Evolutionary conservation across 2,113 vertebrate genomes (phyloP).

Genomic region (Tautogolabrus adspersus): DNA sequence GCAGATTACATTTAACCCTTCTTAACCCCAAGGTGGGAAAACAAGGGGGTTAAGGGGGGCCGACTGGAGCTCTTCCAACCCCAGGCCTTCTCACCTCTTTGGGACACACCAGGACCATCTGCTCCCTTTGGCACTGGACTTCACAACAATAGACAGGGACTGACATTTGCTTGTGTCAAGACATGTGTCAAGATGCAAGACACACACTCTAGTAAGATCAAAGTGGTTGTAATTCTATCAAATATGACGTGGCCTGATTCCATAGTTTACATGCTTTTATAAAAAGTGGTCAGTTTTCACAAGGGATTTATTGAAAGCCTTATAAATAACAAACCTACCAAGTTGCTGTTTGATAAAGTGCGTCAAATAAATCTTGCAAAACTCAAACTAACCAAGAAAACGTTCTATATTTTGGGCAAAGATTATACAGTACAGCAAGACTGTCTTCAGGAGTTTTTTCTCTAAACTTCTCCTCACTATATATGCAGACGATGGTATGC

Average conservation of each 20-base stretch:
- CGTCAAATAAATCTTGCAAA: background rate
- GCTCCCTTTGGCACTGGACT: slow-evolving; percentile 52
- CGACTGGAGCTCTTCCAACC: slow-evolving; percentile 49
- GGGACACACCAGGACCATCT: slow-evolving; percentile 67
- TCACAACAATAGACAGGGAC: slow-evolving; percentile 15
- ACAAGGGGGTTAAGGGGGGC: background rate
- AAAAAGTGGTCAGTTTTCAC: background rate
- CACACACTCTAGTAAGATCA: slow-evolving; percentile 2
- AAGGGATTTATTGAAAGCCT: background rate
- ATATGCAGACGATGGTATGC: slow-evolving; percentile 1
- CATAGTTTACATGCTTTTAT: background rate
- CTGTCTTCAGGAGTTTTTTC: background rate
- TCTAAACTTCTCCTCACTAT: background rate
- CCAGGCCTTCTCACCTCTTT: slow-evolving; percentile 53
- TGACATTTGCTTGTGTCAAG: slow-evolving; percentile 20
- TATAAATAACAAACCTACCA: background rate
- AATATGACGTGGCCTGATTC: background rate
- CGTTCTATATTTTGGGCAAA: background rate
- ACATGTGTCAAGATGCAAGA: background rate
- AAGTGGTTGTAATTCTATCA: background rate
- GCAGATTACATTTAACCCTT: slow-evolving; percentile 74
- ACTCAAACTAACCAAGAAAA: background rate
- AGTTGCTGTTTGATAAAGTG: background rate
- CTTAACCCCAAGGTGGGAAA: slow-evolving; percentile 68
- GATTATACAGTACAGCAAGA: background rate